Conservation (phyloP, 2,888 invertebrate species). For the Archips crataeganus region DNA sequence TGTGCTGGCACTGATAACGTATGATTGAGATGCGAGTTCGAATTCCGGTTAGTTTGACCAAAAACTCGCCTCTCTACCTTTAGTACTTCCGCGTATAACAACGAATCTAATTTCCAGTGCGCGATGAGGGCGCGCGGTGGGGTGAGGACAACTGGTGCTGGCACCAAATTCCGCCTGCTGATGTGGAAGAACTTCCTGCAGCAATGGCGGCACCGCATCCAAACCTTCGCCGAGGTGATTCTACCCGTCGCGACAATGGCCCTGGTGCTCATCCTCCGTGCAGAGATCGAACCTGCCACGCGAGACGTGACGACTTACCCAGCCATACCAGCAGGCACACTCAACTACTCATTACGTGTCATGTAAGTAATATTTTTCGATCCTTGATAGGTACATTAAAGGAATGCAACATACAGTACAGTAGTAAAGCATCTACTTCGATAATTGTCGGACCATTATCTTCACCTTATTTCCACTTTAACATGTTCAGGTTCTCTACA, state of each 20-base stretch:
- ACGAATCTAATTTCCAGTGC: conserved; percentile 7
- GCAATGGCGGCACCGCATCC: conserved; percentile 89
- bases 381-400: too few species aligned
- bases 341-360: conserved; percentile 54
- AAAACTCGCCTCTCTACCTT: neutral
- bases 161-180: conserved; percentile 88
- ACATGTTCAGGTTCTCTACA: too few species aligned
- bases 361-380: conserved; percentile 62
- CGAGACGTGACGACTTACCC: conserved; percentile 55
- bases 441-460: too few species aligned
- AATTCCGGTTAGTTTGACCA: neutral
- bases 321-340: conserved; percentile 62
- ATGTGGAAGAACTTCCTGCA: conserved; percentile 94
- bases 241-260: conserved; percentile 88
- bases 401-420: too few species aligned
- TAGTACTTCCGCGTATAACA: neutral
- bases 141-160: conserved; percentile 60
- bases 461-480: too few species aligned
- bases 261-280: conserved; percentile 89
- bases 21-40: neutral
- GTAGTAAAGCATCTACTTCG: too few species aligned
- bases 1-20: neutral
- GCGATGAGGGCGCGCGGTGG: conserved; percentile 47
- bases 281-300: conserved; percentile 86
- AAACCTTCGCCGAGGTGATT: conserved; percentile 89